Evolutionary conservation across 1,140 invertebrate genomes (phyloP).

Genomic region (Diprion similis): DNA sequence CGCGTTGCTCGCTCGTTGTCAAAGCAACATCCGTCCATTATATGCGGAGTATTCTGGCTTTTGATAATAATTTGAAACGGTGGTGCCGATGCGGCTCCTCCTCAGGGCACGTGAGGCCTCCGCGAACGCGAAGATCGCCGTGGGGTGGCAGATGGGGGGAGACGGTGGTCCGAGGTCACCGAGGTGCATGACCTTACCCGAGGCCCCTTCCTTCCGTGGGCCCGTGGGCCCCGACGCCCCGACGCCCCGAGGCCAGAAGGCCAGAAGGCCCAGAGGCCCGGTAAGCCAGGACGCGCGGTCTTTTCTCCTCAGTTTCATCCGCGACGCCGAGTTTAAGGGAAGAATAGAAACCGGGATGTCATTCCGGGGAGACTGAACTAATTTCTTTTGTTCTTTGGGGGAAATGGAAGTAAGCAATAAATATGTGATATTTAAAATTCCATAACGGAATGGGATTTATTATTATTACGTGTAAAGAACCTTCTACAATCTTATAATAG

Average conservation of each 20-base stretch:
- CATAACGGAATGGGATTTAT: too few relatives aligned
- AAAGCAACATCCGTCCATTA: slow-evolving; percentile 45
- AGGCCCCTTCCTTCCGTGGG: slow-evolving; percentile 60
- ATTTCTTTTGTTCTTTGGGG: too few relatives aligned
- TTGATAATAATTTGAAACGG: slow-evolving; percentile 42
- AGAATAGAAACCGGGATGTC: too few relatives aligned
- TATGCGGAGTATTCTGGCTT: slow-evolving; percentile 35
- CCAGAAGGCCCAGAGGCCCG: too few relatives aligned
- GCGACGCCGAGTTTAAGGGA: too few relatives aligned
- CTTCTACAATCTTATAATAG: too few relatives aligned
- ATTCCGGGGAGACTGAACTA: too few relatives aligned
- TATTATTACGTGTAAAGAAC: too few relatives aligned
- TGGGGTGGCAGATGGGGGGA: slow-evolving; percentile 28
- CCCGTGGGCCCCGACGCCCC: slow-evolving; percentile 38
- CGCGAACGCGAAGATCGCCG: slow-evolving; percentile 28
- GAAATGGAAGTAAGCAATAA: too few relatives aligned
- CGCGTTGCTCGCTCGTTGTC: slow-evolving; percentile 37
- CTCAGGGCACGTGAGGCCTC: slow-evolving; percentile 20
- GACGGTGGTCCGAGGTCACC: slow-evolving; percentile 61
- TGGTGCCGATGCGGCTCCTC: slow-evolving; percentile 1
- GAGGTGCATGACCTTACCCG: slow-evolving; percentile 61
- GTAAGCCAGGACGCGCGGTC: too few relatives aligned
- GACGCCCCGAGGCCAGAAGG: background rate
- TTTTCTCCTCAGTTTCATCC: too few relatives aligned
- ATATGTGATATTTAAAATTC: too few relatives aligned